Base-by-base conservation (phyloP, 2,113 vertebrate species). In the Lichenostomus cassidix region DNA sequence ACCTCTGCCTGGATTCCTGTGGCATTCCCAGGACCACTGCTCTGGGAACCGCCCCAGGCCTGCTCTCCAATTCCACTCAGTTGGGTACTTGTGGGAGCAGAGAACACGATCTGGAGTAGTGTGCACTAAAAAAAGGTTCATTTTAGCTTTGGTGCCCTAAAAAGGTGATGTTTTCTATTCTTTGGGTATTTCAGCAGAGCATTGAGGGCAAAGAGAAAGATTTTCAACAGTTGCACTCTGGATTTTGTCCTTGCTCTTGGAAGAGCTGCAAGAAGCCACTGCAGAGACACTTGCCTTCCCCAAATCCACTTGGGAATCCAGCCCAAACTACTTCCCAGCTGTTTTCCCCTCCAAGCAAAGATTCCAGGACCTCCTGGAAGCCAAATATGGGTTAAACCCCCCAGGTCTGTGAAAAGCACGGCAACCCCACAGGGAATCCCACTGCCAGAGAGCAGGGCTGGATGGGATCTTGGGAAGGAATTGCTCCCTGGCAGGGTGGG, bases 51-150 rank as follows among this genome's bases (percentile, higher is more conserved):
- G 69, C 29, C 15, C 24, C 0, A 1, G 17, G 25, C 19, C 24
- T 35, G 35, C 60, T 53, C 46, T 64, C 3, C 0, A 13, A 11
- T 60, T n/a, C 0, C 3, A 7, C 24, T 56, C n/a, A 10, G 7
- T 1, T 47, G 42, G 21, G 56, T 55, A 20, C 55, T 44, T 52
- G 19, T 44, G 46, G 18, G 59, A 65, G 22, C 7, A 47, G 27
- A 52, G 35, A 56, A 18, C 1, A 1, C 13, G 28, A 20, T 19
- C 59, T 49, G 25, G 9, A 53, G 19, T 2, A 1, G 15, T 5
- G 15, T 12, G 24, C 16, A 17, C 22, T 50, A 15, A 58, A 58
- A 68, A 37, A 37, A 33, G 21, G 37, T 20, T 31, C 19, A 62
- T 39, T 85, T 73, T 27, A 60, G 20, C 31, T 71, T 33, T 21